Evolutionary conservation across 1,140 invertebrate species (phyloP).

Genomic region (Drosophila subobscura): DNA sequence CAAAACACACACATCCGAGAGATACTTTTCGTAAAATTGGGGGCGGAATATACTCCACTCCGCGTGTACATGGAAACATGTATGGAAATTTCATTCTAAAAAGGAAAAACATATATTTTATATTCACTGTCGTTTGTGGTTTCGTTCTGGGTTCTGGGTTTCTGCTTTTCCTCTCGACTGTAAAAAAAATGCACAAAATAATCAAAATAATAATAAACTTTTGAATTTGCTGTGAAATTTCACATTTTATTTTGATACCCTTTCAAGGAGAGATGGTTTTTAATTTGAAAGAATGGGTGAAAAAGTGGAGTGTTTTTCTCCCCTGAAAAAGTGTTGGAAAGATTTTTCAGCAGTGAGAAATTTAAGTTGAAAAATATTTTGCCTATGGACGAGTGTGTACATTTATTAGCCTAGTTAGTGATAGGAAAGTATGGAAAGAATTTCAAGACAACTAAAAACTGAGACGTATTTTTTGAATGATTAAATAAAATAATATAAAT

Average conservation of each 20-base stretch:
- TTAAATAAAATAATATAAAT: too few relatives aligned
- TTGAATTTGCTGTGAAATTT: conserved; percentile 51
- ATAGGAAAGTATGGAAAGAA: too few relatives aligned
- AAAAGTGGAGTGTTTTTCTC: too few relatives aligned
- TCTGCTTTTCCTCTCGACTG: conserved; percentile 8
- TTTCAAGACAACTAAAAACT: too few relatives aligned
- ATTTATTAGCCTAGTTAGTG: too few relatives aligned
- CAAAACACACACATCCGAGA: conserved; percentile 3
- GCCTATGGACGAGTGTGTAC: too few relatives aligned
- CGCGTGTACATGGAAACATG: conserved; percentile 29
- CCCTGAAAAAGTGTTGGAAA: too few relatives aligned
- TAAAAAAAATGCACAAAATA: conserved; percentile 14
- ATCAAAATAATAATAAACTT: conserved; percentile 58
- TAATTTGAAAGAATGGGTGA: too few relatives aligned
- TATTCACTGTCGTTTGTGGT: conserved; percentile 76
- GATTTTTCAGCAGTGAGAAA: too few relatives aligned
- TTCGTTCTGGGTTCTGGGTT: conserved; percentile 29
- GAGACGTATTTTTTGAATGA: too few relatives aligned
- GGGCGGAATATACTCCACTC: conserved; percentile 31
- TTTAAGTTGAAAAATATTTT: too few relatives aligned
- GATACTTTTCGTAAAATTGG: neutral
- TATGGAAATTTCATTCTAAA: conserved; percentile 74
- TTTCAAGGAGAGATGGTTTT: conserved; percentile 18
- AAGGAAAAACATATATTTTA: conserved; percentile 72
- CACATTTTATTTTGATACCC: conserved; percentile 42